phyloP scores from a whole-genome alignment of 1,140 invertebrate species.

The Andricus grossulariae region DNA sequence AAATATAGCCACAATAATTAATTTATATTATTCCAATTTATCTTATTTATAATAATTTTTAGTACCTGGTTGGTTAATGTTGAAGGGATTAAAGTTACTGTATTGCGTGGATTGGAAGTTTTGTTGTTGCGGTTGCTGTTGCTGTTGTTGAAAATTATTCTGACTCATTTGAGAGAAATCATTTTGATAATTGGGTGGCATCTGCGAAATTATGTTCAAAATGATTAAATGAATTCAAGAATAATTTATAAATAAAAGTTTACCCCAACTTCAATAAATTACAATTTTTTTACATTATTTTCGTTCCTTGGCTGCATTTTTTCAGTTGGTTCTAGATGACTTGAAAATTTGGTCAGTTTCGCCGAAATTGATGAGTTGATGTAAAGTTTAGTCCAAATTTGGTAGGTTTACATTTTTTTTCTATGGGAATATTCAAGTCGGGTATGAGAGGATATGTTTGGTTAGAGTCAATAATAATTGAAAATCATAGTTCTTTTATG shows the following conservation, averaged over 20 bases:
- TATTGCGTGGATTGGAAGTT: slow-evolving; percentile 45
- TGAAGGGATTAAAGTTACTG: slow-evolving; percentile 16
- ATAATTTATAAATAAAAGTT: background rate
- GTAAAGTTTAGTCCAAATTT: background rate
- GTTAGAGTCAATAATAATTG: background rate
- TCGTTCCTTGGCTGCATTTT: background rate
- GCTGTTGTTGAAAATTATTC: slow-evolving; percentile 55
- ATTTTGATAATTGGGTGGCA: slow-evolving; percentile 50
- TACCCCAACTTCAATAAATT: background rate
- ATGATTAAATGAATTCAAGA: background rate
- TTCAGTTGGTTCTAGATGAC: too few species aligned
- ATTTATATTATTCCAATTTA: too few species aligned
- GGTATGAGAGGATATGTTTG: too few species aligned
- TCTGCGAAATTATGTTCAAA: slow-evolving; percentile 43
- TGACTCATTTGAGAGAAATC: slow-evolving; percentile 56
- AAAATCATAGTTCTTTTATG: background rate
- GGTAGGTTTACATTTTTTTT: too few species aligned
- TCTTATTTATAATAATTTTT: background rate
- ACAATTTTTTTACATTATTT: background rate
- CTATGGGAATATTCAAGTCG: too few species aligned
- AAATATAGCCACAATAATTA: too few species aligned
- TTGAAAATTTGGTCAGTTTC: background rate
- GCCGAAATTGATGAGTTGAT: background rate
- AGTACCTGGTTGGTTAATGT: background rate
- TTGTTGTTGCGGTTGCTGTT: slow-evolving; percentile 52